These are phyloP conservation scores for Poeciliopsis presidionis DNA, from an alignment of 2,797 vertebrate genomes.

Conservation along the genomic window DNA sequence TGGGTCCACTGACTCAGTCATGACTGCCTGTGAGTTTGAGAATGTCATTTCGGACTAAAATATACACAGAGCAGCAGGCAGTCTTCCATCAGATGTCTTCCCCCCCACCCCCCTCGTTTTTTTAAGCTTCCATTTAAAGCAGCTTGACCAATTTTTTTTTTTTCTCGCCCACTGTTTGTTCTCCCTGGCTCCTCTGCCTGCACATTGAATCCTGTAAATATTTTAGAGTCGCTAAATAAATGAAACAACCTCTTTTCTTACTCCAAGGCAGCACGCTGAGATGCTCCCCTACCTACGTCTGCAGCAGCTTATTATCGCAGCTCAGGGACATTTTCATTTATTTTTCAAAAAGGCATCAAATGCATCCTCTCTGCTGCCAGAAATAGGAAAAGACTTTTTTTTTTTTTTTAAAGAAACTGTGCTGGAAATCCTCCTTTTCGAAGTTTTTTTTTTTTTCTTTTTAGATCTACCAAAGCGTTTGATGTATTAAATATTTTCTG, in stretches of 20 bases:
- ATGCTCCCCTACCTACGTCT: conserved; percentile 52
- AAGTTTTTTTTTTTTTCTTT: conserved; percentile 9
- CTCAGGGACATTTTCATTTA: conserved; percentile 45
- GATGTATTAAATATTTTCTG: conserved; percentile 42
- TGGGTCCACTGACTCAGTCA: conserved; percentile 34
- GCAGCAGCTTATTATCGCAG: conserved; percentile 51
- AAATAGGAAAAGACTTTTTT: conserved; percentile 11
- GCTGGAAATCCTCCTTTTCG: conserved; percentile 13
- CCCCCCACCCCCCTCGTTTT: neutral
- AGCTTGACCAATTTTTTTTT: conserved; percentile 53
- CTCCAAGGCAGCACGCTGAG: conserved; percentile 54
- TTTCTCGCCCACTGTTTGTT: conserved; percentile 70
- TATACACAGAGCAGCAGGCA: conserved; percentile 63
- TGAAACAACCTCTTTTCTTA: conserved; percentile 77
- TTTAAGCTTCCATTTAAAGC: conserved; percentile 62
- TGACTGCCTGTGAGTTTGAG: conserved; percentile 53
- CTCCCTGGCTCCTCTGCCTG: conserved; percentile 66
- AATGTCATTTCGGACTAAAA: conserved; percentile 65
- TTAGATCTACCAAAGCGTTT: conserved; percentile 21
- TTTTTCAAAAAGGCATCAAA: conserved; percentile 40
- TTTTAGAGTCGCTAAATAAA: conserved; percentile 82
- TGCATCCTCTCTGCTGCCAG: conserved; percentile 16
- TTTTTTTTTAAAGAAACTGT: neutral
- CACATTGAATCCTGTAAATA: conserved; percentile 77
- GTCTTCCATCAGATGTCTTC: conserved; percentile 51